Evolutionary conservation across 2,888 invertebrate species (phyloP), one percentile per base, ranked within the genome.

Genomic region (Carterocephalus palaemon): DNA sequence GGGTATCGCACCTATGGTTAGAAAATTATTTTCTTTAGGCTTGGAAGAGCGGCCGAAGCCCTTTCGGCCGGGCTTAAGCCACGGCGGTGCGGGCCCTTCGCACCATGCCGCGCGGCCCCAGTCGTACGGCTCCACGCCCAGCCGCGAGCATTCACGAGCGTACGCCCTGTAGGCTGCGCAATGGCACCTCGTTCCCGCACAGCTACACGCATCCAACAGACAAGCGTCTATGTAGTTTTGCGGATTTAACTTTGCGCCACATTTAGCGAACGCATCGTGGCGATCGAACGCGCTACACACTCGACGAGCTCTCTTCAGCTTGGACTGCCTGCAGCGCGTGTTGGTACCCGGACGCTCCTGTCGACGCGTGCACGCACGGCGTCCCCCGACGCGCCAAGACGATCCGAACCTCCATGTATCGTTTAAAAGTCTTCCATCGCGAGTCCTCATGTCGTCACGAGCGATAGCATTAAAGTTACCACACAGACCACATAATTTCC

Each of bases 111-210:
- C 86, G 33, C 88, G 85, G 48, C 92, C 88, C 96, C 96, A 96
- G 53, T 92, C 89, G 0, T 85, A 85, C 33, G 94, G 81, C 48
- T 89, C 87, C 0, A 93, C 92, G 0, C 95, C 95, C 24, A 93
- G 75, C 12, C 95, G 88, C 51, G 92, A 89, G 68, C 97, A 97
- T 72, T 95, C 95, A 54, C 95, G 91, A 0, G 94, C 94, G 68
- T 97, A 97, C 2, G 97, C 97, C 41, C 92, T 91, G 63, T 97
- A 92, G 49, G 95, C 93, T 57, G 96, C 95, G 75, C 97, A 97
- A 70, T 96, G 94, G 62, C 97, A 97, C 62, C 90, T 89, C 46
- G 90, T 89, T 7, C 90, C 89, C 1, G 93, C 91, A 73, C 97
- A 97, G 64, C 95, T 95, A 68, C 96, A 96, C 82, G 96, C 93